Evolutionary conservation across 2,113 vertebrate genomes (phyloP).

Genomic region (Hippolais icterina): DNA sequence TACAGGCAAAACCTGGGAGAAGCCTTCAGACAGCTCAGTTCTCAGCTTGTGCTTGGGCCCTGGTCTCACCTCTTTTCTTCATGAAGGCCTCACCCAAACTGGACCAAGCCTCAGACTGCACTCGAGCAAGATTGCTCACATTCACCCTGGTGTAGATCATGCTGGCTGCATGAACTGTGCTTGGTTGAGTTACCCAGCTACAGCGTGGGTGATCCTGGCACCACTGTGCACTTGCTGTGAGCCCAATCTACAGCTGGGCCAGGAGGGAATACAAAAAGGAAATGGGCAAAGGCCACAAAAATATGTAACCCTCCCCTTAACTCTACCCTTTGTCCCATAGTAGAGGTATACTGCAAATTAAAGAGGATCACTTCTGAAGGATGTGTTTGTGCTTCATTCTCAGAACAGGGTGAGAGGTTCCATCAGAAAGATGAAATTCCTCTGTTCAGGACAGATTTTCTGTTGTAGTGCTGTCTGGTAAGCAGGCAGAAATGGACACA

Average conservation of each 20-base stretch:
- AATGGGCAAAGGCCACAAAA: not conserved
- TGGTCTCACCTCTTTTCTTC: not conserved
- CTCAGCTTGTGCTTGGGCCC: not conserved
- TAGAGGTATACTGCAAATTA: not conserved
- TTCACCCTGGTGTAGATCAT: accelerated
- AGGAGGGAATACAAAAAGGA: not conserved
- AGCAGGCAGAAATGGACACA: not conserved
- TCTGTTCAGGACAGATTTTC: not conserved
- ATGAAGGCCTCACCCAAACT: not conserved
- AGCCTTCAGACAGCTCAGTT: not conserved
- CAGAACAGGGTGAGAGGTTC: not conserved
- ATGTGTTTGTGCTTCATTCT: not conserved
- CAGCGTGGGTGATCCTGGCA: not conserved
- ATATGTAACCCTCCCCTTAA: not conserved
- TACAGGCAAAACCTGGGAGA: not conserved
- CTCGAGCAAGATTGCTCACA: not conserved
- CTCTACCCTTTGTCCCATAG: not conserved
- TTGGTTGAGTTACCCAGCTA: not conserved
- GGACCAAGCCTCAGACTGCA: accelerated
- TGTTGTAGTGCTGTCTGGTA: not conserved
- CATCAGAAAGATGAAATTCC: not conserved
- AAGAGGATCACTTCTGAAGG: not conserved
- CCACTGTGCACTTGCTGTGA: not conserved
- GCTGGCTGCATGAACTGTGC: not conserved
- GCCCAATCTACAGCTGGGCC: not conserved